Conservation (phyloP, 2,113 vertebrate species). For the Eulacestoma nigropectus region DNA sequence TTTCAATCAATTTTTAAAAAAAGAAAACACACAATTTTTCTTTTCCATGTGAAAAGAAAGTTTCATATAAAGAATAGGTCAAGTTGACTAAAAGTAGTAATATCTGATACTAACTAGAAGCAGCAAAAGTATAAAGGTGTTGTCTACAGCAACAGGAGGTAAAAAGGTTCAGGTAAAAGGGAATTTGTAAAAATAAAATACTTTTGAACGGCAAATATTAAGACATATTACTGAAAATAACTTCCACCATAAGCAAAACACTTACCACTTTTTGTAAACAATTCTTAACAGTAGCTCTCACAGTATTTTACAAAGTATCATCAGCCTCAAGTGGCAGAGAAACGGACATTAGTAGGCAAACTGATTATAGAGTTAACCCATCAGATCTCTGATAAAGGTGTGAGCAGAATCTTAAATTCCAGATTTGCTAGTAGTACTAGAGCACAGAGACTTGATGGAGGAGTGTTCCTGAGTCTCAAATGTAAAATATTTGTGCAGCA, state of each 20-base stretch:
- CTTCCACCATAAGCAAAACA: neutral
- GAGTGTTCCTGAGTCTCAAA: neutral
- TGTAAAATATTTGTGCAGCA: neutral
- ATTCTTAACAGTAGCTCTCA: neutral
- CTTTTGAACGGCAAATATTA: neutral
- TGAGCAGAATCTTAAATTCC: neutral
- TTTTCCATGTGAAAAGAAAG: neutral
- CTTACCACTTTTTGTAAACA: rapidly evolving
- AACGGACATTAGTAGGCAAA: neutral
- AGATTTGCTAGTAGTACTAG: neutral
- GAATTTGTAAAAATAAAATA: neutral
- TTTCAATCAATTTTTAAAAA: neutral
- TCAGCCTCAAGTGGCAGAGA: neutral
- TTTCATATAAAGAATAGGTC: neutral
- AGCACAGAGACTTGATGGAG: neutral
- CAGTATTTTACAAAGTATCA: neutral
- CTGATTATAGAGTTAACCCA: neutral
- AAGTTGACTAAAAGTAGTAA: neutral
- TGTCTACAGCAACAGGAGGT: neutral
- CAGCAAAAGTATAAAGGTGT: neutral
- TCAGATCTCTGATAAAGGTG: neutral
- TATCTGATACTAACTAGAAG: neutral
- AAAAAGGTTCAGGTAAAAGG: neutral
- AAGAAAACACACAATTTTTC: neutral
- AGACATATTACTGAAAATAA: neutral